These are phyloP conservation scores for Vireo altiloquus DNA, from an alignment of 2,113 vertebrate species.

Conservation along the genomic window DNA sequence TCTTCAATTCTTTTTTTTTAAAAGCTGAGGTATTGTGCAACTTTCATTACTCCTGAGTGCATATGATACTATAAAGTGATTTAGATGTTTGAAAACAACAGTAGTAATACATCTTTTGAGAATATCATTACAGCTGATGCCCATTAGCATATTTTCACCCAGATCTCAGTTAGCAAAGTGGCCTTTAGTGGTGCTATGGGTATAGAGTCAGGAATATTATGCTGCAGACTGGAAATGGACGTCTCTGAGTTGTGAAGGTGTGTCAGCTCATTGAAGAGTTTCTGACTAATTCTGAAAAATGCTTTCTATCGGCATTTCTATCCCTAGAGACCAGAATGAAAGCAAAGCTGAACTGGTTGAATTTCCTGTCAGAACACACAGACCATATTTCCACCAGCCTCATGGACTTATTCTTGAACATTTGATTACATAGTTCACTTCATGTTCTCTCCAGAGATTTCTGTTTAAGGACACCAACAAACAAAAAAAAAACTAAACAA, in stretches of 20 bases:
- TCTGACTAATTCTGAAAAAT: neutral
- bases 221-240: neutral
- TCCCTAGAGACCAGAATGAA: neutral
- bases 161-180: neutral
- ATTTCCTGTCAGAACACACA: neutral
- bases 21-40: neutral
- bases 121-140: neutral
- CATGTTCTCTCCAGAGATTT: neutral
- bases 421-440: neutral
- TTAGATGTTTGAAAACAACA: neutral
- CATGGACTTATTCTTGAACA: neutral
- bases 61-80: neutral
- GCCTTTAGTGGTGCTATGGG: neutral
- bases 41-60: neutral
- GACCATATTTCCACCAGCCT: neutral
- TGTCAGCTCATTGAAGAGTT: neutral
- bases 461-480: neutral
- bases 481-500: too few species aligned
- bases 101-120: neutral
- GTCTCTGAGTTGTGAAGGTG: neutral
- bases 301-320: too few species aligned
- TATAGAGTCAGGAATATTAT: neutral
- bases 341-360: neutral
- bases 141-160: neutral
- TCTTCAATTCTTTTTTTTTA: neutral